Conservation (phyloP, 2,797 vertebrate genomes). For the Acanthis flammea region DNA sequence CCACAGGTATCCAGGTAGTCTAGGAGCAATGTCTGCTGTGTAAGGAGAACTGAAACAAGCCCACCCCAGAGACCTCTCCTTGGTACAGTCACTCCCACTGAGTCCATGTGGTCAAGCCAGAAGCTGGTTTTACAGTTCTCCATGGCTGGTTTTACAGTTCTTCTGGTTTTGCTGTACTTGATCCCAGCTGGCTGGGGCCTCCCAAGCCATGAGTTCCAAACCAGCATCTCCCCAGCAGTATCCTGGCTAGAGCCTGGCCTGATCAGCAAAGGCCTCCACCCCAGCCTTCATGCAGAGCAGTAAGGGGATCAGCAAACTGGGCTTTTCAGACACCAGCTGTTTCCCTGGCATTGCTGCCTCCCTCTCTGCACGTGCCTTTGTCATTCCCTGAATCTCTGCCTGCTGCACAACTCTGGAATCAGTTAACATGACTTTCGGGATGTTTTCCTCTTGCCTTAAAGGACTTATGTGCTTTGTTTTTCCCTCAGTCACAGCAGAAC, state of each 20-base stretch:
- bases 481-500: neutral
- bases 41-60: neutral
- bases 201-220: neutral
- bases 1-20: accelerated
- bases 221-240: neutral
- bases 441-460: constrained; percentile 44
- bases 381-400: constrained; percentile 33
- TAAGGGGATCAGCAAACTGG: neutral
- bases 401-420: constrained; percentile 1
- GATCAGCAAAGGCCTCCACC: neutral
- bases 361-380: neutral
- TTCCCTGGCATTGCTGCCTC: neutral
- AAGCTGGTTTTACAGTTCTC: neutral
- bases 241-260: neutral
- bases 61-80: neutral
- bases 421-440: constrained; percentile 22
- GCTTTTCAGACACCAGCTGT: constrained; percentile 46
- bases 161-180: accelerated
- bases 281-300: neutral
- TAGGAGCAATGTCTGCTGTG: accelerated
- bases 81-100: neutral
- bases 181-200: neutral
- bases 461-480: constrained; percentile 32
- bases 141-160: neutral
- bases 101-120: accelerated